Base-by-base conservation (phyloP, 2,113 vertebrate genomes). In the Tylochromis polylepis region DNA sequence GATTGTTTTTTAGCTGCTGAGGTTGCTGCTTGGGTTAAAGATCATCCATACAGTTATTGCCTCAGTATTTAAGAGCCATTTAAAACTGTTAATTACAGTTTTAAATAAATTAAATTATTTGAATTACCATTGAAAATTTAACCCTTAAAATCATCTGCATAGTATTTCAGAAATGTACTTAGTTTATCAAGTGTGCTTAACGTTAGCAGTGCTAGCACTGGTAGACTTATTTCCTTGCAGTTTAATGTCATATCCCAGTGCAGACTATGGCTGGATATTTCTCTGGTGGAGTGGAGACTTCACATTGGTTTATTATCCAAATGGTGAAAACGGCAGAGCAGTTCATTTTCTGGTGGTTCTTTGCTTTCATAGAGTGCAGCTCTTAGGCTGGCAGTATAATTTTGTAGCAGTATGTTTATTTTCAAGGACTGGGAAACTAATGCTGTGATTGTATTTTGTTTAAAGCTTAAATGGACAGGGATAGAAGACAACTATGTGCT, bases 101-200 rank as follows among this genome's bases (percentile, higher is more conserved):
- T 62, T 34, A 62, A 62, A 0, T 20, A 31, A 60, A 31, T 10
- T 4, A 31, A 34, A 34, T 60, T 60, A 34, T 60, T 0, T 34
- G 27, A 62, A 62, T 6, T 62, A 1, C 59, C 29, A 62, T 62
- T 62, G 8, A 34, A 62, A 62, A 62, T 62, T 2, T 62, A 11
- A 1, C 27, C 0, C 27, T 60, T 0, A 18, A 5, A 31, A 60
- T 60, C 27, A 60, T 62, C 60, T 65, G 10, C 60, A n/a, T 36
- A n/a, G 7, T 36, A 36, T 36, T 36, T 36, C 60, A 36, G 18
- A 36, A 65, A 65, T n/a, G 18, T 0, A 65, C 1, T 0, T 36
- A 62, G 31, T 36, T 62, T 34, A 62, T 20, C 29, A 36, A 62
- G 16, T 62, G 29, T 36, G 10, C 16, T n/a, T 62, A 12, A 62